Evolutionary conservation across 2,888 invertebrate genomes (phyloP).

Genomic region (Calameuta filiformis): DNA sequence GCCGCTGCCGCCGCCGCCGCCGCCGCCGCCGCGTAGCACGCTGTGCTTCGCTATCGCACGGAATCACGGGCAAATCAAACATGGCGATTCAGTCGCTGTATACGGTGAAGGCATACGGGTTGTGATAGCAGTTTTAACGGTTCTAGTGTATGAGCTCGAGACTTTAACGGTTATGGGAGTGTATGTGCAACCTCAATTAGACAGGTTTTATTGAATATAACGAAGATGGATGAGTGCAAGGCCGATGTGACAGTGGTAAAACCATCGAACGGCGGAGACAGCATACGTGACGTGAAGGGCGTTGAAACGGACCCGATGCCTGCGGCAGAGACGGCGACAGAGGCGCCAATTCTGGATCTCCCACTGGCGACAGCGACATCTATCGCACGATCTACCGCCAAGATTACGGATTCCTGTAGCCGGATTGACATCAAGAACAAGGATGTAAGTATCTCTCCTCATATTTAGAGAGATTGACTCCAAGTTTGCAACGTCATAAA

Average conservation of each 20-base stretch:
- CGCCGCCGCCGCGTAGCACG: conserved; percentile 26
- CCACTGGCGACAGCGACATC: neutral
- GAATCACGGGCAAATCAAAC: conserved; percentile 58
- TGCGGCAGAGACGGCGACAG: conserved; percentile 50
- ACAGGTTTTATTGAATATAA: conserved; percentile 48
- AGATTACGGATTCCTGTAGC: neutral
- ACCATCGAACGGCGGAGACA: conserved; percentile 27
- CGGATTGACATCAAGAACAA: conserved; percentile 16
- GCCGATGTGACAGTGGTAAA: conserved; percentile 28
- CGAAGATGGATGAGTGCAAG: conserved; percentile 52
- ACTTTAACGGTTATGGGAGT: conserved; percentile 68
- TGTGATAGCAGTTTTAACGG: conserved; percentile 34
- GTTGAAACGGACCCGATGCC: conserved; percentile 63
- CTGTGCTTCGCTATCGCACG: conserved; percentile 49
- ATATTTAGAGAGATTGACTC: too few species aligned
- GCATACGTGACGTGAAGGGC: conserved; percentile 42
- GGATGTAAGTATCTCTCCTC: conserved; percentile 12
- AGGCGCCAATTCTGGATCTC: conserved; percentile 25
- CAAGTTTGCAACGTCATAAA: too few species aligned
- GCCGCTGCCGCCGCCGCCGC: too few species aligned
- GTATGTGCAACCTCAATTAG: conserved; percentile 49
- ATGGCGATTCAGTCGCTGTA: conserved; percentile 64
- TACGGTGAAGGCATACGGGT: conserved; percentile 55
- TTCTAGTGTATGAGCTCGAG: conserved; percentile 33
- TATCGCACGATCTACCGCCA: neutral